Evolutionary conservation across 2,888 invertebrate genomes (phyloP).

Genomic region (Clanis bilineata): DNA sequence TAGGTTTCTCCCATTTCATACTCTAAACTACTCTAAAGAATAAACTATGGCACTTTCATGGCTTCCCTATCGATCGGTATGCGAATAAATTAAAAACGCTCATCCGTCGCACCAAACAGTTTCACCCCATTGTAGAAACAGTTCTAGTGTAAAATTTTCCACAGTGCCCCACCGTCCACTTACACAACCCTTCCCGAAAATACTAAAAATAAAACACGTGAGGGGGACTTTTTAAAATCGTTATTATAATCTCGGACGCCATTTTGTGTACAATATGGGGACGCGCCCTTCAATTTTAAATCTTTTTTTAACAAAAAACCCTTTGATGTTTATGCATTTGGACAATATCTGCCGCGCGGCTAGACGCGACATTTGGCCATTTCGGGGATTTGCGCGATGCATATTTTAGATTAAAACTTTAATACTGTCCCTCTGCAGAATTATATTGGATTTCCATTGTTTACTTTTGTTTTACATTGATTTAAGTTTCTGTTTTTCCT

Average conservation of each 20-base stretch:
- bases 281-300: slow-evolving; percentile 79
- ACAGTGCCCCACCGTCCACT: slow-evolving; percentile 71
- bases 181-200: slow-evolving; percentile 68
- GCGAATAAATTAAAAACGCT: slow-evolving; percentile 11
- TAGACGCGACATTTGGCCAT: slow-evolving; percentile 75
- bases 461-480: background rate
- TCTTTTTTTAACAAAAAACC: slow-evolving; percentile 76
- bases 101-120: slow-evolving; percentile 30
- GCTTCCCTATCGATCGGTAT: slow-evolving; percentile 6
- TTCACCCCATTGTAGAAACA: slow-evolving; percentile 67
- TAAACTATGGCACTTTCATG: no score
- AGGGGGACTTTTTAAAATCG: slow-evolving; percentile 79
- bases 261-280: slow-evolving; percentile 70
- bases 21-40: background rate
- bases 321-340: slow-evolving; percentile 80
- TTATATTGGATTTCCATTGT: background rate
- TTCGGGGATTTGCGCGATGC: slow-evolving; percentile 73
- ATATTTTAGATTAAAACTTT: slow-evolving; percentile 76
- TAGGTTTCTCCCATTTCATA: background rate
- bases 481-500: background rate
- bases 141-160: slow-evolving; percentile 74
- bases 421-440: slow-evolving; percentile 52
- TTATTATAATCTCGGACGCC: slow-evolving; percentile 82
- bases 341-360: slow-evolving; percentile 75
- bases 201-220: slow-evolving; percentile 59